Evolutionary conservation across 92 coral and sea anemone species (phyloP).

Genomic region (Siderastrea radians): DNA sequence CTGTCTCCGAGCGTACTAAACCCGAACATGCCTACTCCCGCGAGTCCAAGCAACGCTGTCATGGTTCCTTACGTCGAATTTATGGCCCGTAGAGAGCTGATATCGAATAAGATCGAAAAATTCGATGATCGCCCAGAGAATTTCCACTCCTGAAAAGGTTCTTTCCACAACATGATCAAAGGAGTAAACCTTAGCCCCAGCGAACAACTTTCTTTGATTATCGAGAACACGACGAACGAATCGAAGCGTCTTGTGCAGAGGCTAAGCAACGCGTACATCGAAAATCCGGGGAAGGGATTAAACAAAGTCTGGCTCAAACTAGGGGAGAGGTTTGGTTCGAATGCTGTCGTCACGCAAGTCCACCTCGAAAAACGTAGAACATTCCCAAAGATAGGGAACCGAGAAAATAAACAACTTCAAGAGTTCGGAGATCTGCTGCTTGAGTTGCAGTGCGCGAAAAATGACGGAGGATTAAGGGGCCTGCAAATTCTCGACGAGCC

Average conservation of each 20-base stretch:
- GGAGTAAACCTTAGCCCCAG: constrained; percentile 62
- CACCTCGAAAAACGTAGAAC: constrained; percentile 54
- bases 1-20: too few species aligned
- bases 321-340: constrained; percentile 68
- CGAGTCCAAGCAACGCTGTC: not conserved
- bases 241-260: constrained; percentile 63
- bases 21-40: not conserved
- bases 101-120: constrained; percentile 69
- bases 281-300: constrained; percentile 64
- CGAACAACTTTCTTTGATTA: constrained; percentile 66
- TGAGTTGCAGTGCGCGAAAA: constrained; percentile 72
- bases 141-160: constrained; percentile 68
- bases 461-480: constrained; percentile 67
- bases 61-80: constrained; percentile 54
- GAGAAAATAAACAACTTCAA: constrained; percentile 58
- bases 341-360: constrained; percentile 64
- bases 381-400: constrained; percentile 47
- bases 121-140: constrained; percentile 76
- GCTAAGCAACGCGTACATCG: constrained; percentile 59
- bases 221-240: constrained; percentile 49
- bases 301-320: constrained; percentile 61
- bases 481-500: constrained; percentile 65
- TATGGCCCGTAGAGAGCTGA: constrained; percentile 56
- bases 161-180: constrained; percentile 61
- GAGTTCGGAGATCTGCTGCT: constrained; percentile 68